Evolutionary conservation across 2,113 vertebrate genomes (phyloP).

Genomic region (Propithecus coquereli): DNA sequence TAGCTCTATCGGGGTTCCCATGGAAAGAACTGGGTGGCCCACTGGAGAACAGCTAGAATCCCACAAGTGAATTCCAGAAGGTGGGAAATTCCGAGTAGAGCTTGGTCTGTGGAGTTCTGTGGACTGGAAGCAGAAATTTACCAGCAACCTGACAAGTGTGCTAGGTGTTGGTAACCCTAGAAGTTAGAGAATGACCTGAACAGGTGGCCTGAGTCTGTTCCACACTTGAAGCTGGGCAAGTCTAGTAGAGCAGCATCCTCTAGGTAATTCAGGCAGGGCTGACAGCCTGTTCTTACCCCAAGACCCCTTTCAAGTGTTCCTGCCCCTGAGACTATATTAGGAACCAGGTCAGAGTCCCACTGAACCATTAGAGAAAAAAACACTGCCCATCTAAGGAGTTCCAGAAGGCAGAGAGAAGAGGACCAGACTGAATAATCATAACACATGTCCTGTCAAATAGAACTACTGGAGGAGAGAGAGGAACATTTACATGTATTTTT

Average conservation of each 20-base stretch:
- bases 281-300: background rate
- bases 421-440: background rate
- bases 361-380: background rate
- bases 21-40: background rate
- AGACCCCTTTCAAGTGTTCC: background rate
- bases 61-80: background rate
- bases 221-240: background rate
- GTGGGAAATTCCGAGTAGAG: background rate
- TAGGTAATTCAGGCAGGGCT: background rate
- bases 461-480: background rate
- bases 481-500: background rate
- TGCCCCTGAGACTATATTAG: background rate
- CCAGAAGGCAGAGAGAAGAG: background rate
- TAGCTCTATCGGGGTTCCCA: background rate
- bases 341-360: background rate
- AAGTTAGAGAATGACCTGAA: background rate
- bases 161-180: background rate
- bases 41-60: background rate
- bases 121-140: background rate
- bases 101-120: background rate
- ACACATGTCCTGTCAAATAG: background rate
- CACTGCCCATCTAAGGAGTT: background rate
- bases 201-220: background rate
- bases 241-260: background rate
- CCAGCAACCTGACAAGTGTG: background rate